Evolutionary conservation across 2,797 vertebrate species (phyloP).

Genomic region (Pipistrellus nathusii): DNA sequence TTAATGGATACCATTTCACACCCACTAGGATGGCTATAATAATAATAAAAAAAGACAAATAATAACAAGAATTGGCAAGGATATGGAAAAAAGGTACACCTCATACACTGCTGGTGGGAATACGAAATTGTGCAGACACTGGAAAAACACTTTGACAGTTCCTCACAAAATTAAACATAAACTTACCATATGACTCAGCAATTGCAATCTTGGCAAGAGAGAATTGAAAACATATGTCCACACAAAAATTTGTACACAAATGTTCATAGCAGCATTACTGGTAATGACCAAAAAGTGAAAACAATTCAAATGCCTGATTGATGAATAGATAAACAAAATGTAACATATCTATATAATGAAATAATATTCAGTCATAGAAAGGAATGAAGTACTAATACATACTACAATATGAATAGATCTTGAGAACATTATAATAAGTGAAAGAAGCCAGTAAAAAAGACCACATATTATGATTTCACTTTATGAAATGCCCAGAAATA

Average conservation of each 20-base stretch:
- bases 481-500: constrained; percentile 10
- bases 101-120: constrained; percentile 28
- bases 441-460: constrained; percentile 9
- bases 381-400: not conserved
- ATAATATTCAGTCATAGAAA: constrained; percentile 12
- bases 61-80: constrained; percentile 7
- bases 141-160: constrained; percentile 48
- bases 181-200: constrained; percentile 21
- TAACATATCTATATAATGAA: not conserved
- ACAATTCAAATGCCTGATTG: not conserved
- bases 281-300: constrained; percentile 24
- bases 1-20: not conserved
- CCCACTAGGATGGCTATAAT: not conserved
- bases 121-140: constrained; percentile 12
- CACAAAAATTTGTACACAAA: constrained; percentile 7
- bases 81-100: constrained; percentile 17
- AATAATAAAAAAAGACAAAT: not conserved
- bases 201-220: constrained; percentile 20
- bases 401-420: not conserved
- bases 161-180: not conserved
- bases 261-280: not conserved
- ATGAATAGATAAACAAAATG: constrained; percentile 45
- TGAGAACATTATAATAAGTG: constrained; percentile 29
- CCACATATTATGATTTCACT: not conserved
- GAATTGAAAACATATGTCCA: constrained; percentile 16